phyloP scores from a whole-genome alignment of 2,113 vertebrate genomes.

The Thryonomys swinderianus region DNA sequence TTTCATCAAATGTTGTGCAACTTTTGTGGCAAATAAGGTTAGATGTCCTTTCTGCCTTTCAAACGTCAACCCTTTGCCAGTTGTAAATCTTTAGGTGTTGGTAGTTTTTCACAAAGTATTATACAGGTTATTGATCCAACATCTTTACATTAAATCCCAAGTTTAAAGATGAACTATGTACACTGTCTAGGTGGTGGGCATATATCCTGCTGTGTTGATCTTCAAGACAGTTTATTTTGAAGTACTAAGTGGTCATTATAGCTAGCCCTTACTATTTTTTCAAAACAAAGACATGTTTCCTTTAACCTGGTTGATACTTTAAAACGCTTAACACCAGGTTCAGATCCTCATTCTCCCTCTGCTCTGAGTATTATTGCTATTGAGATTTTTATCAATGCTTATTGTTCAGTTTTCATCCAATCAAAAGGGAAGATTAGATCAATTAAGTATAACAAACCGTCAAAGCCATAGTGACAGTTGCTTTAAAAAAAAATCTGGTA shows the following conservation, averaged over 20 bases:
- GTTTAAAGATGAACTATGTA: constrained; percentile 51
- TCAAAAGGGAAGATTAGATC: neutral
- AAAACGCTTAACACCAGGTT: neutral
- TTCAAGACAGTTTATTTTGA: constrained; percentile 78
- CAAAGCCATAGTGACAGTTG: neutral
- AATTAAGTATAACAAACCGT: neutral
- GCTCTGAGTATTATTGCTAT: neutral
- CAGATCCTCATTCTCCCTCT: neutral
- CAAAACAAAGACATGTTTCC: constrained; percentile 69
- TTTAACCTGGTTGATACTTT: neutral
- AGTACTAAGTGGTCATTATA: constrained; percentile 72
- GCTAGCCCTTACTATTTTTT: constrained; percentile 71
- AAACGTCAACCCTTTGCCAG: constrained; percentile 2
- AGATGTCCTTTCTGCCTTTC: constrained; percentile 21
- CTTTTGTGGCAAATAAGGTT: neutral
- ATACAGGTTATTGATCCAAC: constrained; percentile 23
- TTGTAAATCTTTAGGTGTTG: neutral
- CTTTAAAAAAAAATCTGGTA: neutral
- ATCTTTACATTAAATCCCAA: constrained; percentile 28
- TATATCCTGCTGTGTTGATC: constrained; percentile 43
- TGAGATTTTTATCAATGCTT: neutral
- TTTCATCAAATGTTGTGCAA: neutral
- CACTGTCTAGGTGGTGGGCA: constrained; percentile 46
- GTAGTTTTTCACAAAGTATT: neutral
- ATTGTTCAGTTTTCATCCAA: neutral